Conservation (phyloP, 2,113 vertebrate species). For the Vanacampus margaritifer region DNA sequence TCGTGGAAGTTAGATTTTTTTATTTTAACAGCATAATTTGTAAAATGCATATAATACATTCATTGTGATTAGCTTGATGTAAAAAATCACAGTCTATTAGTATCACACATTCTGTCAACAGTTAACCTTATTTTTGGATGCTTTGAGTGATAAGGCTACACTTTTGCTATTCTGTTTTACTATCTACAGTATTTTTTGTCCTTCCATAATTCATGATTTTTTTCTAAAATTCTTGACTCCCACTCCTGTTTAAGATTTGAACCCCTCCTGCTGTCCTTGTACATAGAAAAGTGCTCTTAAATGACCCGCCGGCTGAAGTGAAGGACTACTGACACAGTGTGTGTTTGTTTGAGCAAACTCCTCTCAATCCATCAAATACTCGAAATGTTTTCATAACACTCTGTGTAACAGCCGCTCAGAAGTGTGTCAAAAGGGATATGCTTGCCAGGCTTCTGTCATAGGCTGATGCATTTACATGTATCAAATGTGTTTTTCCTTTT, state of each 20-base stretch:
- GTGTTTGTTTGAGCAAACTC: conserved; percentile 23
- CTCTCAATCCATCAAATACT: conserved; percentile 15
- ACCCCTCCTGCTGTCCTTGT: conserved; percentile 9
- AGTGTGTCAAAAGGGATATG: conserved; percentile 12
- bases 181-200: neutral
- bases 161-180: neutral
- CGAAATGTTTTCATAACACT: conserved; percentile 45
- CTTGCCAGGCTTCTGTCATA: conserved; percentile 23
- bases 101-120: neutral
- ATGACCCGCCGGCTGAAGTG: conserved; percentile 14
- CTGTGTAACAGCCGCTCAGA: conserved; percentile 6
- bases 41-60: neutral
- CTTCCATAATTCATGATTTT: conserved; percentile 11
- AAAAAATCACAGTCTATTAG: neutral
- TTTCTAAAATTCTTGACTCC: neutral
- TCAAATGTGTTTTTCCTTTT: conserved; percentile 3
- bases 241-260: neutral
- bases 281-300: conserved; percentile 14
- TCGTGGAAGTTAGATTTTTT: too few species aligned
- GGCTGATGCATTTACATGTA: conserved; percentile 15
- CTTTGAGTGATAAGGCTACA: neutral
- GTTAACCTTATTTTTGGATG: neutral
- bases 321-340: conserved; percentile 17
- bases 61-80: neutral
- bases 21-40: neutral